A percentile compares a stretch with the other conserved stretches of the same genome.
Evolutionary conservation across 2,113 vertebrate genomes (phyloP).

Genomic region (Pseudorectes ferrugineus): DNA sequence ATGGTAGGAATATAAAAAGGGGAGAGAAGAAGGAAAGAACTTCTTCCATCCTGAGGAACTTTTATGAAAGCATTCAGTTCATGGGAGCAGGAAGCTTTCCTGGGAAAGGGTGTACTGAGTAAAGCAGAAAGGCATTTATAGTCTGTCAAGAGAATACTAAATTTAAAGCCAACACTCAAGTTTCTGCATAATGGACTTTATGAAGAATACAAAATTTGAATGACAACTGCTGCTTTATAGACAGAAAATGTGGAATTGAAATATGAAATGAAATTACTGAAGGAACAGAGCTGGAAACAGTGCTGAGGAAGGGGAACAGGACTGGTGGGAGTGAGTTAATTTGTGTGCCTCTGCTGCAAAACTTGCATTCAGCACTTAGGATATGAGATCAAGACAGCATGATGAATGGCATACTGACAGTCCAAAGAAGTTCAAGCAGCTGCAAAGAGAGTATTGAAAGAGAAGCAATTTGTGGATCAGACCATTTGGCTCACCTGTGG

Average conservation of each 20-base stretch:
- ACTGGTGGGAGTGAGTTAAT: neutral
- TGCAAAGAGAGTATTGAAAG: neutral
- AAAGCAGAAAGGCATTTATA: neutral
- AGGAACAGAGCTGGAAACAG: neutral
- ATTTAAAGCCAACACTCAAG: neutral
- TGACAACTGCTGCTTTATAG: neutral
- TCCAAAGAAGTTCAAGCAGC: neutral
- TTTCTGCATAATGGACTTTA: neutral
- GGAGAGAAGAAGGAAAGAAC: neutral
- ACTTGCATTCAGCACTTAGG: neutral
- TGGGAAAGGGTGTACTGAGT: neutral
- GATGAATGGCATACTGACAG: neutral
- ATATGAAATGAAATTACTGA: neutral
- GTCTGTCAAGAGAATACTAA: neutral
- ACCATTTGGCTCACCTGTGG: neutral
- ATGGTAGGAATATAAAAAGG: neutral
- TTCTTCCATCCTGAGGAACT: neutral
- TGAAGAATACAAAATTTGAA: neutral
- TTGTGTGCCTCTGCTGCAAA: neutral
- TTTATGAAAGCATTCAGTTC: neutral
- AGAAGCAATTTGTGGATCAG: neutral
- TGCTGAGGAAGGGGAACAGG: neutral
- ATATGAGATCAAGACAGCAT: neutral
- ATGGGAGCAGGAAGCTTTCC: neutral
- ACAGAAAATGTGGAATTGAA: neutral